Percentiles rank a stretch among this genome's conserved stretches.
phyloP scores from a whole-genome alignment of 2,113 vertebrate species.

The Actenoides hombroni region DNA sequence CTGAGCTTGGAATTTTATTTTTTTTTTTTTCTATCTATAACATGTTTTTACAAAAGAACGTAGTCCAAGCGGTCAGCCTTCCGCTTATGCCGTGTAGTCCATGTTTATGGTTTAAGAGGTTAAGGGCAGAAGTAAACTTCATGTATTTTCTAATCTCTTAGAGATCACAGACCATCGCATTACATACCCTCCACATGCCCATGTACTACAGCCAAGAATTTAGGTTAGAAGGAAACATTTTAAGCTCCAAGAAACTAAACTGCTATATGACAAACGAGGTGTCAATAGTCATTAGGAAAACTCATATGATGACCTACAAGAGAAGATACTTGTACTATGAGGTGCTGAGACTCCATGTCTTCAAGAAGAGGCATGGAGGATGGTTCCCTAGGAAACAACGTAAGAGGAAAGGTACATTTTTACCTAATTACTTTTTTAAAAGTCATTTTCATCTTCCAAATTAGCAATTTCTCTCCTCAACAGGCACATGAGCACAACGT shows the following conservation, averaged over 20 bases:
- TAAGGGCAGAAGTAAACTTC: background rate
- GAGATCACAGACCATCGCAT: background rate
- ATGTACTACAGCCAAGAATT: background rate
- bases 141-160: background rate
- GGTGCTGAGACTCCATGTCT: background rate
- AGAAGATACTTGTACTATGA: rapidly evolving
- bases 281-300: background rate
- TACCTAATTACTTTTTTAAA: background rate
- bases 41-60: background rate
- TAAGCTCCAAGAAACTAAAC: background rate
- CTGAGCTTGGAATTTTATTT: background rate
- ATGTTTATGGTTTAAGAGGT: background rate
- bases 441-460: background rate
- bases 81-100: background rate
- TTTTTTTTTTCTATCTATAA: background rate
- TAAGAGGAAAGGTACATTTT: background rate
- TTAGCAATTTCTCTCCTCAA: rapidly evolving
- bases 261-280: background rate
- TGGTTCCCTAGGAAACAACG: background rate
- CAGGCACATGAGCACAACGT: rapidly evolving
- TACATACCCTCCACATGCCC: background rate
- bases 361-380: background rate
- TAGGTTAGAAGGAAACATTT: background rate
- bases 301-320: background rate
- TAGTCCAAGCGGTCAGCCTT: background rate